Conservation (phyloP, 2,888 invertebrate species). For the Lasioglossum marginatum region DNA sequence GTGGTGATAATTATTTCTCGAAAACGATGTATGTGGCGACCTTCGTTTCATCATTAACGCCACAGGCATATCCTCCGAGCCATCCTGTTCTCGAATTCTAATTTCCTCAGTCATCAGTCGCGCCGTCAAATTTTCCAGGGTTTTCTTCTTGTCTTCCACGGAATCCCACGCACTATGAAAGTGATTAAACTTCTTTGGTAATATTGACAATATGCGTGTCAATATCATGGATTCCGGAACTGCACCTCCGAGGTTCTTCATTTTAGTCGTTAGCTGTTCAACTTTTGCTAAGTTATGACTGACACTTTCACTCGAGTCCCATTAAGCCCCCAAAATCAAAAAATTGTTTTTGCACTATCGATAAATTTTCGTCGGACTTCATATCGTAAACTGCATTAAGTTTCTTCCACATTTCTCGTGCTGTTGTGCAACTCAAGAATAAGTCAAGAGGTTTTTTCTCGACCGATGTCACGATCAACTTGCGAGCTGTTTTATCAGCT, state of each 20-base stretch:
- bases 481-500: neutral
- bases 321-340: conserved; percentile 64
- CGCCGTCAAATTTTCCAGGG: conserved; percentile 38
- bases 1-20: neutral
- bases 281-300: conserved; percentile 29
- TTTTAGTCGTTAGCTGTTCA: conserved; percentile 40
- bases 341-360: conserved; percentile 64
- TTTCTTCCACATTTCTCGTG: neutral
- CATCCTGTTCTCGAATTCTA: neutral
- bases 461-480: neutral
- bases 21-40: neutral
- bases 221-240: conserved; percentile 62
- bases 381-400: neutral
- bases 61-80: neutral
- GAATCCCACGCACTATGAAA: conserved; percentile 65
- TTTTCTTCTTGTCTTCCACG: conserved; percentile 22
- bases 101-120: conserved; percentile 34
- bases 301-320: conserved; percentile 31
- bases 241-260: conserved; percentile 60
- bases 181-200: conserved; percentile 39
- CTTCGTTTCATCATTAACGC: neutral
- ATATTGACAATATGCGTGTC: conserved; percentile 45
- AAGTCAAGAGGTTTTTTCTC: no score
- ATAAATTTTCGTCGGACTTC: conserved; percentile 50
- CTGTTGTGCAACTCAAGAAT: no score